A percentile compares a stretch with the other conserved stretches of the same genome.
Conservation (phyloP, 2,797 vertebrate genomes). For the Chloroceryle inda region DNA sequence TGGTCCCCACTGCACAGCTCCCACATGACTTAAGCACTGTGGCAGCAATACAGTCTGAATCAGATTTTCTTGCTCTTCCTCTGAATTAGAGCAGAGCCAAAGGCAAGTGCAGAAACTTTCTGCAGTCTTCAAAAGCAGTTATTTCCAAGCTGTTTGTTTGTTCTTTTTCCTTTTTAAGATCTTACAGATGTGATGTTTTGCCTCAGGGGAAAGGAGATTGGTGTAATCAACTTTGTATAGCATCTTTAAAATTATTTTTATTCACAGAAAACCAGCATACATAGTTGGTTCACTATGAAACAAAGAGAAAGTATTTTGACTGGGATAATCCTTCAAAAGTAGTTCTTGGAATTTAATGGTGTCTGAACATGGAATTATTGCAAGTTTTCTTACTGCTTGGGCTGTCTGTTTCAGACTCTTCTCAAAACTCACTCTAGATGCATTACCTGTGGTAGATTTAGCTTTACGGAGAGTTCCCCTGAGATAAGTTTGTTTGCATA, state of each 20-base stretch:
- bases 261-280: neutral
- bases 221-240: neutral
- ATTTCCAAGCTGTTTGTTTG: neutral
- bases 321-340: neutral
- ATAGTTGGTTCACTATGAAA: neutral
- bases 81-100: neutral
- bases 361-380: neutral
- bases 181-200: neutral
- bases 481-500: neutral
- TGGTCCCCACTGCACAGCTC: neutral
- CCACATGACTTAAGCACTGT: neutral
- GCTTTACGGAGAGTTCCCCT: neutral
- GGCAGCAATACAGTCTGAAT: neutral
- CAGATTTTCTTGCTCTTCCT: neutral
- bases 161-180: neutral
- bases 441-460: neutral
- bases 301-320: neutral
- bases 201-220: neutral
- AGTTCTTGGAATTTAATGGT: neutral
- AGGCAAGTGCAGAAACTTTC: neutral
- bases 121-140: neutral
- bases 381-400: neutral
- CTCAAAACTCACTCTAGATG: neutral
- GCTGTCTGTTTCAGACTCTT: neutral
- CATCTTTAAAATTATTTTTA: fast-evolving